Evolutionary conservation across 1,140 invertebrate genomes (phyloP), one percentile per base, ranked within the genome.

Genomic region (Leptinotarsa defecta): DNA sequence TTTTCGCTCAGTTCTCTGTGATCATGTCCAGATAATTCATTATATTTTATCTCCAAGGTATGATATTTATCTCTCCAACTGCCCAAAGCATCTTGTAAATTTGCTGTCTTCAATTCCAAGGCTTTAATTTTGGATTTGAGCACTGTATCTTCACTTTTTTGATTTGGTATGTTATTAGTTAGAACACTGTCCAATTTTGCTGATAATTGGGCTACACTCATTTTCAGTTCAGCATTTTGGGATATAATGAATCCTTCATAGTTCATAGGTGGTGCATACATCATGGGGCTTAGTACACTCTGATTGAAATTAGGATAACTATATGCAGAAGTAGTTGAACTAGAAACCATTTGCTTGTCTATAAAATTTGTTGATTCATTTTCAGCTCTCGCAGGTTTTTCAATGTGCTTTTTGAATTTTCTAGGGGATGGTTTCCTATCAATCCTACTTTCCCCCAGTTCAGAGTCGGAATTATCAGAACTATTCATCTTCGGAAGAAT

Each of bases 171-270:
- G 8, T 11, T 43, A 13, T 48, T 69, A 20, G 24, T 65, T 11
- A 81, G 24, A 24, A 83, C 68, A 65, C 70, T 71, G 71, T 84
- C 81, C 24, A 84, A 71, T 75, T 83, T 84, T 24, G 70, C 74
- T 15, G 78, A 73, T 22, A 84, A 71, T 75, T 79, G 74, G 24
- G 75, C 61, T 48, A 84, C 71, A 77, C 79, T 80, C 74, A 81
- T 79, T 64, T 80, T 78, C 13, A 83, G 62, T 77, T 84, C 82
- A 20, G 72, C 76, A 65, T 84, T 83, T 17, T 84, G 82, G 13
- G 80, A 19, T 65, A 73, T 19, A 20, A 73, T 48, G 6, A 70
- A 70, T 48, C 15, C n/a, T 4, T 70, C 68, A 52, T 48, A 19
- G 8, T 68, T 68, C 17, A 52, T 78, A 48, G 79, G 68, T 65